Conservation (phyloP, 2,113 vertebrate species). For the Gila orcuttii region DNA sequence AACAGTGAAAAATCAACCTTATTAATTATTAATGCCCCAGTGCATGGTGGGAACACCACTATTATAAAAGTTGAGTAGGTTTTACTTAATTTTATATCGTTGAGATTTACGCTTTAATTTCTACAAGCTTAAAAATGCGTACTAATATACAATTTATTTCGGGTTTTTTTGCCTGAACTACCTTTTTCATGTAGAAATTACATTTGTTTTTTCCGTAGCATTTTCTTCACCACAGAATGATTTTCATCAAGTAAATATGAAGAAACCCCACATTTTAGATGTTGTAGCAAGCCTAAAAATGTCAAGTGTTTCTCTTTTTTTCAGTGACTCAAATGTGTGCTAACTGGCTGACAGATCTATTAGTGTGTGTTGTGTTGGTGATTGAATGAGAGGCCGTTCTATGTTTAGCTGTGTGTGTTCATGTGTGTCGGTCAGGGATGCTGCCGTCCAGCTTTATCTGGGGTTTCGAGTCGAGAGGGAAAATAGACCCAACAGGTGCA, state of each 20-base stretch:
- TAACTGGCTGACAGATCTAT: neutral
- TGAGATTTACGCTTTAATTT: too few relatives aligned
- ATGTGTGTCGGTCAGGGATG: neutral
- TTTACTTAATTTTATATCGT: too few relatives aligned
- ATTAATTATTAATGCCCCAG: too few relatives aligned
- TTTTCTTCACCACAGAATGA: too few relatives aligned
- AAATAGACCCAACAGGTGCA: conserved; percentile 26
- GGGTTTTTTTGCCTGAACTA: too few relatives aligned
- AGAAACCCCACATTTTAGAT: neutral
- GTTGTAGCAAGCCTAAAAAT: neutral
- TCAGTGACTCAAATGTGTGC: neutral
- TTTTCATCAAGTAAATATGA: neutral
- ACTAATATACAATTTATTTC: too few relatives aligned
- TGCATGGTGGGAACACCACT: too few relatives aligned
- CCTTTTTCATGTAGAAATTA: too few relatives aligned
- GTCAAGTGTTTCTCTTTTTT: neutral
- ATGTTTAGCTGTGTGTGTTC: neutral
- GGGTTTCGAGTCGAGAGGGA: neutral
- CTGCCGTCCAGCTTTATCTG: neutral
- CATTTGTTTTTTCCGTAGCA: too few relatives aligned
- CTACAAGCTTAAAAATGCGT: too few relatives aligned
- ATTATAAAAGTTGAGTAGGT: too few relatives aligned
- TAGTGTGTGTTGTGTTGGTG: neutral
- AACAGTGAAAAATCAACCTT: too few relatives aligned
- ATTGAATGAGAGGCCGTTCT: neutral